Evolutionary conservation across 2,797 vertebrate genomes (phyloP), one percentile per base, ranked within the genome.

Genomic region (Gymnopithys bicolor): DNA sequence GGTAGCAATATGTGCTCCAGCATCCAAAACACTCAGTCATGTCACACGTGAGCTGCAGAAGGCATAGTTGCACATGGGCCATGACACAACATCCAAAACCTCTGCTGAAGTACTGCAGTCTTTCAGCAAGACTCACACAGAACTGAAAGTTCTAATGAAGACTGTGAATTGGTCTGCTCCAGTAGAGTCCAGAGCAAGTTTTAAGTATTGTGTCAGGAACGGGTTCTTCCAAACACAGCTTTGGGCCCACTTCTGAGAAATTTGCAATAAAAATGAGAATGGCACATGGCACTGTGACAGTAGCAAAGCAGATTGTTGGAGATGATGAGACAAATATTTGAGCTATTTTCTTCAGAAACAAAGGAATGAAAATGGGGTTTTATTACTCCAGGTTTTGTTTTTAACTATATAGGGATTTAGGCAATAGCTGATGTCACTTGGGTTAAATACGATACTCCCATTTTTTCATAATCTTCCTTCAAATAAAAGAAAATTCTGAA

Each of bases 21-120:
- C 37, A 58, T 7, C n/a, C 33, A 28, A 30, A n/a, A 30, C 8
- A 18, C 9, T 16, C 25, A 4, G 23, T 23, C 19, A 3, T 35
- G 18, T 41, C 2, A 0, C 41, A 55, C 24, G 19, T 1, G 1
- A 28, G 37, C 16, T 87, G 41, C 35, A 70, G 33, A 60, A 63
- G 35, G 27, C 4, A 5, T 0, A 5, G 12, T 3, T 24, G 11
- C 5, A 13, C 1, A 0, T 6, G 35, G 12, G 14, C 19, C 41
- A n/a, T 8, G 30, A 24, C 1, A 2, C 0, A 0, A 19, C 6
- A 13, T 4, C 28, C 73, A 69, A 51, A 89, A 43, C 9, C n/a
- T 70, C 39, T 55, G 16, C n/a, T 37, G 13, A 51, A 23, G 11
- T 21, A 21, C 37, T 56, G n/a, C n/a, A 18, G 21, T 19, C 21